Evolutionary conservation across 2,888 invertebrate species (phyloP).

Genomic region (Bombylius major): DNA sequence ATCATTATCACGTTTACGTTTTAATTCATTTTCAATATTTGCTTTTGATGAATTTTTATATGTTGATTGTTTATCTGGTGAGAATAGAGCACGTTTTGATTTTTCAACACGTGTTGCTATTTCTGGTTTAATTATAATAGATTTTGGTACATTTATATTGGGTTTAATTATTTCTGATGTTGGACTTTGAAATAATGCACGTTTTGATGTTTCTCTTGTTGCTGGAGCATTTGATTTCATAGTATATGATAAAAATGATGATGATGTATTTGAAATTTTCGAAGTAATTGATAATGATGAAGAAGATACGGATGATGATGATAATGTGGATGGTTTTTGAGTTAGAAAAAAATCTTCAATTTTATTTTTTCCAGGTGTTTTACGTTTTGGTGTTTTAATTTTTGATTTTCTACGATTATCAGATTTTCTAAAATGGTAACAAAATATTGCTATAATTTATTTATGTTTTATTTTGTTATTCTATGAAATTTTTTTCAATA

Average conservation of each 20-base stretch:
- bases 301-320: too few relatives aligned
- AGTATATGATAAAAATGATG: too few relatives aligned
- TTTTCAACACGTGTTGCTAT: conserved; percentile 41
- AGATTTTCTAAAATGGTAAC: neutral
- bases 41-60: conserved; percentile 19
- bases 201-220: conserved; percentile 48
- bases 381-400: conserved; percentile 34
- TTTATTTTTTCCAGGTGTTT: conserved; percentile 41
- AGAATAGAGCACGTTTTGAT: conserved; percentile 55
- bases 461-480: conserved; percentile 16
- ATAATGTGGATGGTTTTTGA: conserved; percentile 29
- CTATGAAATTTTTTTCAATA: conserved; percentile 17
- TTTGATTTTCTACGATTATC: conserved; percentile 3
- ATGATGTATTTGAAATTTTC: too few relatives aligned
- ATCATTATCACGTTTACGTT: conserved; percentile 28
- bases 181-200: conserved; percentile 65
- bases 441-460: neutral
- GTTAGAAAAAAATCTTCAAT: conserved; percentile 22
- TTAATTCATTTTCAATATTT: conserved; percentile 14
- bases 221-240: conserved; percentile 15
- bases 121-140: conserved; percentile 29
- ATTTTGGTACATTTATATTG: conserved; percentile 20
- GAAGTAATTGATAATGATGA: too few relatives aligned
- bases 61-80: conserved; percentile 38
- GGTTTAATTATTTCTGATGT: conserved; percentile 31